Base-by-base conservation (phyloP, 2,797 vertebrate species). In the Melanotaenia parkinsoni region DNA sequence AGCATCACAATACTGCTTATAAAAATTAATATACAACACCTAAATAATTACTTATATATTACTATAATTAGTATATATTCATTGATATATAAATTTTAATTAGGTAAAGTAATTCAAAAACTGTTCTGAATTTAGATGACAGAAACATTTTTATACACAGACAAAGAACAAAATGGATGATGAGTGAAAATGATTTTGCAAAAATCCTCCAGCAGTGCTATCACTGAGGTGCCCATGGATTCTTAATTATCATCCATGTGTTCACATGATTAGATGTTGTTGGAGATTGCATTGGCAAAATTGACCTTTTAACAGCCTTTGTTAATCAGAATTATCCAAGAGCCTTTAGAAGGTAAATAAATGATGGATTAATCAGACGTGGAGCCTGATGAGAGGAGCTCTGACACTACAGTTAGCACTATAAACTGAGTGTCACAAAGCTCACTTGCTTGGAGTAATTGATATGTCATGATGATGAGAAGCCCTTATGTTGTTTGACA, bases 391-490 rank as follows among this genome's bases (percentile, higher is more conserved):
- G 77, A 64, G 65, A 63, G 58, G 68, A 70, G 53, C 63, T 80
- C 76, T 82, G 74, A 81, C 69, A 70, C 72, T 51, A 80, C 70
- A 64, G 80, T 85, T 82, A 71, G 74, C 40, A 37, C 70, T 75
- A 45, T 47, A 73, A 83, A 82, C 74, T 71, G 58, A 72, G 63
- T 69, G 61, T 68, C 81, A 84, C 70, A 83, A 69, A 76, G 78
- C 81, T 82, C 72, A 67, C 50, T 77, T 72, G 59, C 79, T 82
- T 64, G 50, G 67, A 67, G 79, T 86, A 86, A 87, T 87, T 89
- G 77, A 90, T 77, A 84, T 91, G 86, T 87, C 85, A 92, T 33
- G 65, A 82, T 82, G 83, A 90, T 87, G 84, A 88, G 83, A 80
- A 63, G 85, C 74, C 77, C 74, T 88, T 74, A 81, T 86, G 86